phyloP scores from a whole-genome alignment of 2,113 vertebrate species.

The Pandion haliaetus region DNA sequence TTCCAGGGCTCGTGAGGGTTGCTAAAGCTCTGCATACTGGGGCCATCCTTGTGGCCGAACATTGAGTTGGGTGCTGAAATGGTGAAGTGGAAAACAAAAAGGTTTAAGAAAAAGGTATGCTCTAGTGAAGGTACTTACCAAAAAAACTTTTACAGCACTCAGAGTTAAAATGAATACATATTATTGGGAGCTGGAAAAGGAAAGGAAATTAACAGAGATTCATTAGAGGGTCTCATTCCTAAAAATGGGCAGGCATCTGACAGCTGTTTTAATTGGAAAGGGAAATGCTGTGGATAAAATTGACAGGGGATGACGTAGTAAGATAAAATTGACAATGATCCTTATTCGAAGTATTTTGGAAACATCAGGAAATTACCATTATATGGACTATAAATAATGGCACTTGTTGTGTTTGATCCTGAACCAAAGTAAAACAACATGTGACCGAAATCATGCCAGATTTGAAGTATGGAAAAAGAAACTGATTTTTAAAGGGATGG shows the following conservation, averaged over 20 bases:
- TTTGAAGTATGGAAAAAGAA: not conserved
- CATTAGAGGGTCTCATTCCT: constrained; percentile 73
- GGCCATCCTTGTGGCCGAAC: constrained; percentile 96
- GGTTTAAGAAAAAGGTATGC: constrained; percentile 78
- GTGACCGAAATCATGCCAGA: not conserved
- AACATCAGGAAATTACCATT: not conserved
- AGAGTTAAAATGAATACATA: constrained; percentile 87
- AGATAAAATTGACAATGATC: constrained; percentile 27
- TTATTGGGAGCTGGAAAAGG: constrained; percentile 85
- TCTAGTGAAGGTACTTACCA: constrained; percentile 80
- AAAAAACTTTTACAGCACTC: constrained; percentile 80
- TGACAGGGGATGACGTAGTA: constrained; percentile 18
- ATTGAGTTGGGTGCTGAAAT: constrained; percentile 92
- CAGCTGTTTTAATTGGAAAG: constrained; percentile 58
- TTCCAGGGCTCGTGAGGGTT: constrained; percentile 96
- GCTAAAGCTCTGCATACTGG: constrained; percentile 89
- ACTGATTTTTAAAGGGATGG: constrained; percentile 8
- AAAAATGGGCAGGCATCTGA: constrained; percentile 57
- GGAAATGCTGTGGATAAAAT: constrained; percentile 63
- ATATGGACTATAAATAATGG: not conserved
- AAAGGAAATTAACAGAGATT: constrained; percentile 80
- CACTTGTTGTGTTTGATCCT: not conserved
- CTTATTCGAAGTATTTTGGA: constrained; percentile 8
- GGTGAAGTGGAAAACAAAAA: constrained; percentile 83
- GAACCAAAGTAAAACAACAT: not conserved